Percentiles rank a stretch among this genome's conserved stretches.
Conservation (phyloP, 35 echinoderm and acorn worm genomes). For the Heliocidaris tuberculata region DNA sequence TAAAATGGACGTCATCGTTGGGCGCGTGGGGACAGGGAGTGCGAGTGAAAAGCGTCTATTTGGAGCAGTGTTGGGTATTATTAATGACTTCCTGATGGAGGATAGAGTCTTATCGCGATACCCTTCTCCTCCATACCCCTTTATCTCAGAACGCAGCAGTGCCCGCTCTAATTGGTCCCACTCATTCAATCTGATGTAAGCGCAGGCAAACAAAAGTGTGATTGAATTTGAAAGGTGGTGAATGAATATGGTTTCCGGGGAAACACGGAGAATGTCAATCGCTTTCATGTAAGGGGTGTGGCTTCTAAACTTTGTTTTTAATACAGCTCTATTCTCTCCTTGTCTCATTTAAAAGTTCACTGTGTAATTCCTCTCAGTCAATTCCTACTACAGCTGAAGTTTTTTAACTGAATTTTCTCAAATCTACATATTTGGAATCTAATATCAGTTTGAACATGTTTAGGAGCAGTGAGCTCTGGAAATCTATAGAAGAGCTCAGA, state of each 20-base stretch:
- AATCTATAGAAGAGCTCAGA: no score
- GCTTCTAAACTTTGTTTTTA: neutral
- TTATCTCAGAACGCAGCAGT: slow-evolving; percentile 25
- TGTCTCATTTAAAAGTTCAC: neutral
- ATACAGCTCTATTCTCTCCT: neutral
- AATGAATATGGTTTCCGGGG: slow-evolving; percentile 28
- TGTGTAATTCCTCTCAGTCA: neutral
- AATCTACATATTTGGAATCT: no score
- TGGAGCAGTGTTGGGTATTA: slow-evolving; percentile 33
- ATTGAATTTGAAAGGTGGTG: slow-evolving; percentile 36
- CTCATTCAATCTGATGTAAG: slow-evolving; percentile 23
- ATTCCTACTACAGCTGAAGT: no score
- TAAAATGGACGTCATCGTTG: slow-evolving; percentile 1
- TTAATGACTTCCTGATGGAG: slow-evolving; percentile 33
- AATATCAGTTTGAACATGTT: no score
- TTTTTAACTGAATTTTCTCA: no score
- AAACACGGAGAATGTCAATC: neutral
- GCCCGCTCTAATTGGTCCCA: slow-evolving; percentile 33
- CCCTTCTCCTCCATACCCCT: neutral
- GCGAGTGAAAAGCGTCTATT: slow-evolving; percentile 19
- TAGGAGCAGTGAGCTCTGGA: no score
- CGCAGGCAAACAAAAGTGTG: slow-evolving; percentile 17
- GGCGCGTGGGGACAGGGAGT: neutral
- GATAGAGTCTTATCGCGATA: slow-evolving; percentile 25
- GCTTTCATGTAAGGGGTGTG: neutral